Base-by-base conservation (phyloP, 1,140 invertebrate species). In the Eciton burchellii region DNA sequence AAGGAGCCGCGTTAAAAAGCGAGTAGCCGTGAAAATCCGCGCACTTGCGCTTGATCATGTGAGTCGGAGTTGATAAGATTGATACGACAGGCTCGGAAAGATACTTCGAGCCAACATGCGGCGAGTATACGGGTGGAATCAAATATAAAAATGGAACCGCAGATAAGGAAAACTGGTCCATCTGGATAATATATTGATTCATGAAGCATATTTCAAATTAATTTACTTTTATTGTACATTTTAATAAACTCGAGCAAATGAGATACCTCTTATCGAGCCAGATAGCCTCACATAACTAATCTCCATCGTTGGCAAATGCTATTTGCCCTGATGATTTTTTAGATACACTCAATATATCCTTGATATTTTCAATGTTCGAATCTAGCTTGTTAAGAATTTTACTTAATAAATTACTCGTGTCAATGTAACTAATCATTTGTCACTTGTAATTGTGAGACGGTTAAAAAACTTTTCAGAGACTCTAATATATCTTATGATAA, bases 151-250 rank as follows among this genome's bases (percentile, higher is more conserved):
- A 63, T 63, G 35, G 35, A 76, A 63, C 19, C 1, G 24, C 2
- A 56, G 41, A 57, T 45, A 45, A 8, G 21, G 60, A 66, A 66
- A 77, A 62, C 11, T 77, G 21, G 16, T 68, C 43, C 12, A 29
- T 3, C 6, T 70, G n/a, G 9, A 52, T 60, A n/a, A 3, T 6
- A 35, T 45, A 41, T 45, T n/a, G n/a, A n/a, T n/a, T n/a, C n/a
- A n/a, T n/a, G n/a, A n/a, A n/a, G n/a, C n/a, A 41, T 24, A 14
- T 2, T 43, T 26, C 1, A 35, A 29, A 52, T 24, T 65, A 49
- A 52, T 77, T 77, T 21, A n/a, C n/a, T n/a, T n/a, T n/a, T n/a
- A n/a, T 35, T 29, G n/a, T n/a, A 54, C 6, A 43, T 56, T 66
- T 41, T n/a, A n/a, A 3, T 12, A 26, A 6, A 21, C n/a, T 35